Base-by-base conservation (phyloP, 2,113 vertebrate genomes). In the Brachionichthys hirsutus region DNA sequence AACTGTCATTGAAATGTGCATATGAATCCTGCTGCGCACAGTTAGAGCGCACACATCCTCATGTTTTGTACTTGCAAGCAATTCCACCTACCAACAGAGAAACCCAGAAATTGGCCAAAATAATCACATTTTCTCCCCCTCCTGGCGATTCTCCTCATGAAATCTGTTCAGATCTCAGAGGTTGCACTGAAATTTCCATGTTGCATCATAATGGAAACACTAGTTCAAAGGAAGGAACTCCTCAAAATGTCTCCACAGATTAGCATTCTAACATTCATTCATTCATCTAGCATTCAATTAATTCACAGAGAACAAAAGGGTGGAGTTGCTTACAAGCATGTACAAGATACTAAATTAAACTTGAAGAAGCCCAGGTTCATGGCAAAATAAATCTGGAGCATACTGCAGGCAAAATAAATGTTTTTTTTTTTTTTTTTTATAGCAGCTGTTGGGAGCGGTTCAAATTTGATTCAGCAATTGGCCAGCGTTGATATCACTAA, bases 201-300 rank as follows among this genome's bases (percentile, higher is more conserved):
- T 89, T 89, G 82, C 85, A 68, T 89, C 85, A 89, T 73, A 34
- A 68, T 67, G 71, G 79, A 82, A 83, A 77, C 69, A 73, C 61
- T 12, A 70, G 54, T 86, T 88, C 73, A 88, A 88, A 87, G 79
- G 67, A 69, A 75, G 45, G 24, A 70, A 52, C 46, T 45, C 46
- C 70, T 79, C 63, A 60, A 69, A 68, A 81, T 62, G 54, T 62
- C 84, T 81, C 63, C 5, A 46, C 63, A 70, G 83, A 82, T 74
- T 76, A 75, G 60, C 53, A 34, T 64, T 50, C 42, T 56, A 77
- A 56, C 20, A 15, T 55, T n/a, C n/a, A n/a, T n/a, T n/a, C n/a
- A n/a, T n/a, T n/a, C n/a, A n/a, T n/a, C n/a, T n/a, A n/a, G n/a
- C n/a, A n/a, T n/a, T n/a, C 15, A 44, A 64, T 85, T 63, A 61